Conservation (phyloP, 2,797 vertebrate species). For the Lagorchestes hirsutus region DNA sequence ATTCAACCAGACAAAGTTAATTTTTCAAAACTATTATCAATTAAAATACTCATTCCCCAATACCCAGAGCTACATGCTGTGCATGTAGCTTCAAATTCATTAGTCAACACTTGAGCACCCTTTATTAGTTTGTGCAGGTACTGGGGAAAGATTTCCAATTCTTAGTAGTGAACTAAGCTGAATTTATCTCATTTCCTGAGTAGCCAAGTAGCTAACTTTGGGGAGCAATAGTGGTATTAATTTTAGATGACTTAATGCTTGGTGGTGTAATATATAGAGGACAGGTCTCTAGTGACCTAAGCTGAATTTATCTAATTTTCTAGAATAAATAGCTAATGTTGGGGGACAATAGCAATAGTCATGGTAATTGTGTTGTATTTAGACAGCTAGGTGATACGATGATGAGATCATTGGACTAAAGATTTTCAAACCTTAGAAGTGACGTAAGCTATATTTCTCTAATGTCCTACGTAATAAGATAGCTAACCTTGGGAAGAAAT, state of each 20-base stretch:
- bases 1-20: not conserved
- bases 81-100: not conserved
- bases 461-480: not conserved
- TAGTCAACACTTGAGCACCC: not conserved
- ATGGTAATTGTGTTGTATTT: not conserved
- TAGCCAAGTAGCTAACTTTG: not conserved
- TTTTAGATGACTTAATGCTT: not conserved
- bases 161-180: slow-evolving; percentile 17
- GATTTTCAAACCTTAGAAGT: not conserved
- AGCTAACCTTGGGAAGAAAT: not conserved
- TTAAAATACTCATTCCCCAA: slow-evolving; percentile 43
- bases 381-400: not conserved
- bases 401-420: not conserved
- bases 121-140: slow-evolving; percentile 6
- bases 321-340: not conserved
- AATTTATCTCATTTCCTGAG: not conserved
- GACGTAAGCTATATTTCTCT: slow-evolving; percentile 5
- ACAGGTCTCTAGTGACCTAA: not conserved
- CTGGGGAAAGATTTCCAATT: not conserved
- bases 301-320: not conserved
- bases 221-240: not conserved
- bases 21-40: slow-evolving; percentile 39
- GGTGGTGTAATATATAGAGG: not conserved
- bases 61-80: not conserved
- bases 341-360: not conserved